Percentiles rank a stretch among this genome's conserved stretches.
These are phyloP conservation scores for Vannuccia rotundouncinata DNA, from an alignment of 2,888 invertebrate genomes.

Conservation along the genomic window DNA sequence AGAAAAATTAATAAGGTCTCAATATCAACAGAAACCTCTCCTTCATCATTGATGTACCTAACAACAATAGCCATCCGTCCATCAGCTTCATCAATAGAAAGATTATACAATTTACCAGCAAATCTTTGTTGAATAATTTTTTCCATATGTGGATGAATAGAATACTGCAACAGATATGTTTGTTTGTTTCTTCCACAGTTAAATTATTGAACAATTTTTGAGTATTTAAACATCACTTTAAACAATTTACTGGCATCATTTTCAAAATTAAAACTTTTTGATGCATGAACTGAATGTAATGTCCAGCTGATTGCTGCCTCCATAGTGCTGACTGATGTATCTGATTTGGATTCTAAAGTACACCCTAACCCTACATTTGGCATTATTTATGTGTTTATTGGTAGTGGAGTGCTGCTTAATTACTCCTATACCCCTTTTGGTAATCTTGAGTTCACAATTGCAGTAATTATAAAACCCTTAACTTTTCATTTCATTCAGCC, in stretches of 20 bases:
- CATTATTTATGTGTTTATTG: background rate
- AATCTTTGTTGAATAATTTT: background rate
- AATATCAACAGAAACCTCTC: background rate
- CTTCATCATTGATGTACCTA: constrained; percentile 5
- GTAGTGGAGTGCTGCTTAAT: background rate
- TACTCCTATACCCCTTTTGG: background rate
- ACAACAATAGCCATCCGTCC: constrained; percentile 11
- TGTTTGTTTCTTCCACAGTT: background rate
- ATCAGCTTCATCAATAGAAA: background rate
- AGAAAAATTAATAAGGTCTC: background rate
- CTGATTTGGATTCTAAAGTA: background rate
- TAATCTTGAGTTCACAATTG: background rate
- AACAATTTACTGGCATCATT: background rate
- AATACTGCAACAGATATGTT: constrained; percentile 2
- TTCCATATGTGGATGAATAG: background rate
- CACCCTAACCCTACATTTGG: background rate
- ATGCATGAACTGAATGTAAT: background rate
- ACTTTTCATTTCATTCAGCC: too few species aligned
- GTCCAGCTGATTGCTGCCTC: background rate
- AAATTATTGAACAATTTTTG: background rate
- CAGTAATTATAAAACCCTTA: background rate
- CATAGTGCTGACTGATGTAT: background rate
- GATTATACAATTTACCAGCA: background rate
- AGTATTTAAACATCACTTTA: constrained; percentile 4
- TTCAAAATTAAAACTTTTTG: background rate